Percentiles rank a stretch among this genome's conserved stretches.
These are phyloP conservation scores for Mormyrus iriodes DNA, from an alignment of 2,113 vertebrate genomes.

Conservation along the genomic window DNA sequence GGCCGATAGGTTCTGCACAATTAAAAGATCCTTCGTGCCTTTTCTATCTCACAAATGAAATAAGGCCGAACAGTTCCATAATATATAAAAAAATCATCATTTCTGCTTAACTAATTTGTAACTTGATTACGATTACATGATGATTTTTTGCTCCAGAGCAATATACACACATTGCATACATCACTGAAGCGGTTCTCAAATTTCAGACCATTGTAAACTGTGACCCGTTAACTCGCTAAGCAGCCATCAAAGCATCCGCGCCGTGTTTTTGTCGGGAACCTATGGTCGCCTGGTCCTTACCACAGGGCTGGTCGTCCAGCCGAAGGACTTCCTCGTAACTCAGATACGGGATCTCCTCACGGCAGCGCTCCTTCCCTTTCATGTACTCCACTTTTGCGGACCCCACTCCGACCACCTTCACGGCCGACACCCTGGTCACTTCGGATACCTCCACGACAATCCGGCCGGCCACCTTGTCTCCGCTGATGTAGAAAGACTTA, in stretches of 20 bases:
- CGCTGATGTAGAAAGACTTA: conserved; percentile 61
- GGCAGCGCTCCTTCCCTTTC: conserved; percentile 67
- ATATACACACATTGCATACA: background rate
- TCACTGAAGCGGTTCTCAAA: background rate
- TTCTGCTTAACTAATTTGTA: background rate
- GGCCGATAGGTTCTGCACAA: background rate
- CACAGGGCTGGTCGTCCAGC: conserved; percentile 61
- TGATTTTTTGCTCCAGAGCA: background rate
- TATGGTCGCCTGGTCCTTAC: conserved; percentile 38
- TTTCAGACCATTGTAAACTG: background rate
- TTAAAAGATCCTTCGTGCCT: background rate
- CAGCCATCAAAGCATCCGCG: background rate
- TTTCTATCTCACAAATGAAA: too few relatives aligned
- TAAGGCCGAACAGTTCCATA: background rate
- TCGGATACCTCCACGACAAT: conserved; percentile 67
- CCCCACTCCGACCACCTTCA: conserved; percentile 65
- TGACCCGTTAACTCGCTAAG: background rate
- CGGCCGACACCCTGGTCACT: conserved; percentile 56
- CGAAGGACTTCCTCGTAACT: conserved; percentile 63
- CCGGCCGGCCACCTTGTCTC: conserved; percentile 71
- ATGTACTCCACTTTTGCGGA: conserved; percentile 70
- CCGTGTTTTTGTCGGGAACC: background rate
- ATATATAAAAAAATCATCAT: background rate
- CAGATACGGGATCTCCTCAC: conserved; percentile 69
- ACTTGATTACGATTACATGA: background rate